phyloP scores from a whole-genome alignment of 2,888 invertebrate genomes.

The Perizoma affinitatum region DNA sequence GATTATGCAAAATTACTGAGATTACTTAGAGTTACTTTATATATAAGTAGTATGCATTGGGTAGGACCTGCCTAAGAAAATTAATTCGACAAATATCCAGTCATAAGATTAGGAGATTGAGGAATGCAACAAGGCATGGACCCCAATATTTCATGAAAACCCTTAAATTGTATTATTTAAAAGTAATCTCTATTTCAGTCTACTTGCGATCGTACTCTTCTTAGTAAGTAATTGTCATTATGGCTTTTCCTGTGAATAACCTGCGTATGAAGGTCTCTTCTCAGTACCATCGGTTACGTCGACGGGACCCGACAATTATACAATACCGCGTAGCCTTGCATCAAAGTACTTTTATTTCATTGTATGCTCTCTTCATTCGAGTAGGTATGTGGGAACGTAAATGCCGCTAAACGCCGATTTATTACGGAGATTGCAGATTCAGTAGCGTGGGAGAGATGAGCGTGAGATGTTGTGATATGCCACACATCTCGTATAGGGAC shows the following conservation, averaged over 20 bases:
- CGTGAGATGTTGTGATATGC: background rate
- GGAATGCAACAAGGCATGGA: too few species aligned
- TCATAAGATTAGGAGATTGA: too few species aligned
- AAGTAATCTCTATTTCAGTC: too few species aligned
- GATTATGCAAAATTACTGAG: too few species aligned
- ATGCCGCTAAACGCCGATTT: constrained; percentile 43
- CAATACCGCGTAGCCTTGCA: constrained; percentile 22
- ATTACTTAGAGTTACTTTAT: too few species aligned
- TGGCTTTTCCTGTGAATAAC: constrained; percentile 2
- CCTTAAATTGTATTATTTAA: too few species aligned
- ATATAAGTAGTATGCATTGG: too few species aligned
- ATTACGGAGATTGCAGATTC: constrained; percentile 37
- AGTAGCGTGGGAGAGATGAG: constrained; percentile 44
- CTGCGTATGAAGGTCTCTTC: constrained; percentile 1
- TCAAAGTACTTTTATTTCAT: constrained; percentile 18
- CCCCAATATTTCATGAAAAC: too few species aligned
- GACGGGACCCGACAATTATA: constrained; percentile 19
- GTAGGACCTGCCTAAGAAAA: too few species aligned
- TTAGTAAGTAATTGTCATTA: background rate
- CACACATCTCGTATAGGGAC: too few species aligned
- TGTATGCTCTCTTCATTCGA: constrained; percentile 4
- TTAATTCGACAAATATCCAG: too few species aligned
- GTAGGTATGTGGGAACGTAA: constrained; percentile 26
- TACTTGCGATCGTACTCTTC: too few species aligned
- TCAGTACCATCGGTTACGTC: constrained; percentile 1